Conservation (phyloP, 2,888 invertebrate species). For the Hypomecis atomaria region DNA sequence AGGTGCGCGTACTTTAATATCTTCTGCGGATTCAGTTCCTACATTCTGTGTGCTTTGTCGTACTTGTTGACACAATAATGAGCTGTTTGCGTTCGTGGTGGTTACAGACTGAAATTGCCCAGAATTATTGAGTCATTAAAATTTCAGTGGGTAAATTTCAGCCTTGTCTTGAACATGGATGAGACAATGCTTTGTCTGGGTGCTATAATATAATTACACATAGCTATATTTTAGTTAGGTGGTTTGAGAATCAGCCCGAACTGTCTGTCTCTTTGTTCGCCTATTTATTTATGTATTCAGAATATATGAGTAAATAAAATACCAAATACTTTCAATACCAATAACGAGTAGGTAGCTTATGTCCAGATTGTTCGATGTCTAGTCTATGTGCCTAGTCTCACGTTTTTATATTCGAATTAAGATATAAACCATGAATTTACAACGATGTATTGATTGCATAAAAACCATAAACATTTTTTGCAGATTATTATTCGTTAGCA, state of each 20-base stretch:
- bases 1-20: conserved; percentile 8
- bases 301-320: too few species aligned
- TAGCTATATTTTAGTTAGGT: too few species aligned
- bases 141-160: conserved; percentile 20
- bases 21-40: conserved; percentile 53
- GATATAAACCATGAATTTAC: neutral
- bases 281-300: too few species aligned
- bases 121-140: conserved; percentile 17
- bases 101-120: conserved; percentile 23
- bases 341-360: too few species aligned
- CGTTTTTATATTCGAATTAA: neutral
- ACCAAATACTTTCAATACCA: neutral
- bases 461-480: conserved; percentile 7
- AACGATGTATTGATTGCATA: conserved; percentile 3
- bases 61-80: conserved; percentile 33
- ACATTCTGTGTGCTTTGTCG: conserved; percentile 52
- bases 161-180: neutral
- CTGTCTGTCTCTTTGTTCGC: too few species aligned
- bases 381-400: neutral
- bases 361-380: neutral
- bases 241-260: too few species aligned
- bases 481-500: conserved; percentile 3
- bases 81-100: conserved; percentile 19
- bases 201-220: too few species aligned
- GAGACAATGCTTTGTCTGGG: conserved; percentile 3